Conservation (phyloP, 2,888 invertebrate genomes). For the Eulithis testata region DNA sequence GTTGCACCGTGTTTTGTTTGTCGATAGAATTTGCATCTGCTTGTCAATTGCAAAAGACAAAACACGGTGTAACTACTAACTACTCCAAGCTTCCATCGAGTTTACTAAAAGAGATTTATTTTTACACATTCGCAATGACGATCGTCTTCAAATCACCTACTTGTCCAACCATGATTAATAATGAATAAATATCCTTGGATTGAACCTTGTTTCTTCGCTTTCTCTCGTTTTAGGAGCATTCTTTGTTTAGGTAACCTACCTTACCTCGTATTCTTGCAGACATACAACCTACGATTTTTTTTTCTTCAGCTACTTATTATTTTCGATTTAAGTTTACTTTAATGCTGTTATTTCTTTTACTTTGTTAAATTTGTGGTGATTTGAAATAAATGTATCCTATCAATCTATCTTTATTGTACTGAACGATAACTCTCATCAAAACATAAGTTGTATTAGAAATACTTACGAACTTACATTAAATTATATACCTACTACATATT, state of each 20-base stretch:
- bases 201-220: slow-evolving; percentile 37
- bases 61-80: too few relatives aligned
- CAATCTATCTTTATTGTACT: too few relatives aligned
- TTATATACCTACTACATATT: not conserved
- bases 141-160: slow-evolving; percentile 22
- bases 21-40: too few relatives aligned
- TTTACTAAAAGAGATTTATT: slow-evolving; percentile 11
- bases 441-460: slow-evolving; percentile 38
- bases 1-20: too few relatives aligned
- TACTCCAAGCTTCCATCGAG: too few relatives aligned
- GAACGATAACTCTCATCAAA: slow-evolving; percentile 1
- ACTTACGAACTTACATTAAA: slow-evolving; percentile 1
- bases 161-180: not conserved
- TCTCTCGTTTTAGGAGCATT: slow-evolving; percentile 9
- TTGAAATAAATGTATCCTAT: too few relatives aligned
- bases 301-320: too few relatives aligned
- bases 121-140: slow-evolving; percentile 28
- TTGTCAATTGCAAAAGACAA: too few relatives aligned
- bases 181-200: too few relatives aligned
- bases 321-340: too few relatives aligned
- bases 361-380: too few relatives aligned
- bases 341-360: too few relatives aligned
- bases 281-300: not conserved
- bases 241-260: slow-evolving; percentile 2
- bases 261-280: not conserved